Percentiles rank a stretch among this genome's conserved stretches.
phyloP scores from a whole-genome alignment of 2,797 vertebrate genomes.

The Cirrhinus mrigala region DNA sequence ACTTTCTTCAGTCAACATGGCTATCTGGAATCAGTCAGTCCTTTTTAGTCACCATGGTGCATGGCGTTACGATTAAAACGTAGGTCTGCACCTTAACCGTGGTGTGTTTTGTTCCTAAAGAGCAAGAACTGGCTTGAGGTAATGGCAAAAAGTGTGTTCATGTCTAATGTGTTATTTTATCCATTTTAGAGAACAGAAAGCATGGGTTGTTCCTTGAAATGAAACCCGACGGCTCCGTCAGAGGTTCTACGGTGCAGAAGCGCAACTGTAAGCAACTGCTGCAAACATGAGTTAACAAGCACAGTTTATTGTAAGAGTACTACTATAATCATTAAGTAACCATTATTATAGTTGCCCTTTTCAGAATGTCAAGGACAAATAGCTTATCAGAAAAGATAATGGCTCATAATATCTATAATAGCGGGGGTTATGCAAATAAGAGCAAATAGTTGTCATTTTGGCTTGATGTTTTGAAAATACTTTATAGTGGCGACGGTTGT shows the following conservation, averaged over 20 bases:
- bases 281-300: not conserved
- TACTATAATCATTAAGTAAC: not conserved
- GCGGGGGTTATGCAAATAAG: not conserved
- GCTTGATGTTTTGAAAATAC: not conserved
- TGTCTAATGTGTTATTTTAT: constrained; percentile 23
- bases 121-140: not conserved
- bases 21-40: not conserved
- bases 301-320: not conserved
- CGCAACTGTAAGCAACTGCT: constrained; percentile 71
- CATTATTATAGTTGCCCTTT: not conserved
- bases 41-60: not conserved
- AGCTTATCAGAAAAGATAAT: constrained; percentile 15
- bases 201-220: constrained; percentile 77
- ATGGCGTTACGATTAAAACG: not conserved
- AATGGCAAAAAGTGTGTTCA: not conserved
- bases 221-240: constrained; percentile 72
- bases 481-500: not conserved
- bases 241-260: constrained; percentile 68
- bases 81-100: no score
- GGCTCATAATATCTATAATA: not conserved
- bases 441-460: not conserved
- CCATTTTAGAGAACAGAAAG: constrained; percentile 73
- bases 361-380: not conserved
- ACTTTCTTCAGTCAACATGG: not conserved
- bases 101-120: not conserved